Evolutionary conservation across 64 coral and sea anemone species (phyloP).

Genomic region (Orbicella faveolata): DNA sequence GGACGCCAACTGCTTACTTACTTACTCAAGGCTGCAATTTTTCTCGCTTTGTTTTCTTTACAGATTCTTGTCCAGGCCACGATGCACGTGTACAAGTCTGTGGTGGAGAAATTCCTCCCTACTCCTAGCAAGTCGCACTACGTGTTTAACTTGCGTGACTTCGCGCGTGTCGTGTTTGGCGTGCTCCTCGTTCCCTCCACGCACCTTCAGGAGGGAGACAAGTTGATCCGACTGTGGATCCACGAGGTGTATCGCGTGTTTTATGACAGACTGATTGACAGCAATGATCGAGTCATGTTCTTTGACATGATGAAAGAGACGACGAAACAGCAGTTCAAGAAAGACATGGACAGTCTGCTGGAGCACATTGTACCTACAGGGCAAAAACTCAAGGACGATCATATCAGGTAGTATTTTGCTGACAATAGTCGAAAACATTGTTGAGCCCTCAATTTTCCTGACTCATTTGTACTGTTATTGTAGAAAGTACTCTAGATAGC

Average conservation of each 20-base stretch:
- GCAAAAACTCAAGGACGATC: conserved; percentile 93
- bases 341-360: conserved; percentile 87
- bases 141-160: conserved; percentile 99
- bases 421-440: too few species aligned
- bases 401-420: conserved; percentile 59
- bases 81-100: conserved; percentile 92
- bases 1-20: too few species aligned
- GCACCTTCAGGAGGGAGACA: conserved; percentile 89
- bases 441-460: too few species aligned
- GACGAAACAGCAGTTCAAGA: conserved; percentile 89
- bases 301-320: conserved; percentile 98
- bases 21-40: too few species aligned
- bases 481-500: too few species aligned
- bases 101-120: conserved; percentile 93
- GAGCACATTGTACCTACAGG: conserved; percentile 84
- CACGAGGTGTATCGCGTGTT: conserved; percentile 97
- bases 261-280: conserved; percentile 92
- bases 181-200: conserved; percentile 90
- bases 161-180: conserved; percentile 94
- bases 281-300: conserved; percentile 86
- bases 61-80: conserved; percentile 93
- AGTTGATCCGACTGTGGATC: conserved; percentile 92
- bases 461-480: too few species aligned
- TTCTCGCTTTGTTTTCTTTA: background rate
- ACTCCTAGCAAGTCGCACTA: conserved; percentile 98